phyloP scores from a whole-genome alignment of 2,113 vertebrate species.

The Herpailurus yagouaroundi region DNA sequence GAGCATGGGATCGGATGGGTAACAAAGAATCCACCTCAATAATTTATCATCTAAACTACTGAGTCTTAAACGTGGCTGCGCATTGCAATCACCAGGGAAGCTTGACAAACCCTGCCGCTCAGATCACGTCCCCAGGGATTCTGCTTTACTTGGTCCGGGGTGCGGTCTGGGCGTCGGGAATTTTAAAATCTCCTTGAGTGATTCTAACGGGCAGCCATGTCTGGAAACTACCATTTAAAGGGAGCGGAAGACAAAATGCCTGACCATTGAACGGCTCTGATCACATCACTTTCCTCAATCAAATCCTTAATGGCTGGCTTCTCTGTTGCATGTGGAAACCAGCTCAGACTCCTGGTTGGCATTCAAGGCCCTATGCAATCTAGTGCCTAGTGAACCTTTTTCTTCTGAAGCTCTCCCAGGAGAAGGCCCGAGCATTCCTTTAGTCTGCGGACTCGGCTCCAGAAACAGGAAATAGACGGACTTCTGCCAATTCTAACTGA shows the following conservation, averaged over 20 bases:
- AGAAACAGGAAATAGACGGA: not conserved
- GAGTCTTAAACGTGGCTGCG: not conserved
- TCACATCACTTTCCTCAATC: not conserved
- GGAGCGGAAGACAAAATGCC: slow-evolving; percentile 1
- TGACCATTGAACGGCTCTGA: not conserved
- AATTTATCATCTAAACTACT: not conserved
- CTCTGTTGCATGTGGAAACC: not conserved
- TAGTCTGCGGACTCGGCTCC: not conserved
- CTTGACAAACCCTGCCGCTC: not conserved
- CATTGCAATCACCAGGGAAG: not conserved
- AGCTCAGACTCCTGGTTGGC: slow-evolving; percentile 9
- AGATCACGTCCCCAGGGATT: not conserved
- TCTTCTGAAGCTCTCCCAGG: not conserved
- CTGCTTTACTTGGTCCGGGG: not conserved
- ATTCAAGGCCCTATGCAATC: not conserved
- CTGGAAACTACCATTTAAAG: slow-evolving; percentile 16
- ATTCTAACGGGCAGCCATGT: slow-evolving; percentile 6
- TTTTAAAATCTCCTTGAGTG: not conserved
- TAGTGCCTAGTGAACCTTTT: not conserved
- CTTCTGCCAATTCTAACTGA: not conserved
- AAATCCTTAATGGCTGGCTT: not conserved
- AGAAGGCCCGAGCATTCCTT: not conserved
- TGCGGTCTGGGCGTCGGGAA: not conserved
- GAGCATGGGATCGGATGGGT: not conserved
- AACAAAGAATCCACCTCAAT: not conserved